Conservation (phyloP, 1,140 invertebrate genomes). For the Neelides sp. region DNA sequence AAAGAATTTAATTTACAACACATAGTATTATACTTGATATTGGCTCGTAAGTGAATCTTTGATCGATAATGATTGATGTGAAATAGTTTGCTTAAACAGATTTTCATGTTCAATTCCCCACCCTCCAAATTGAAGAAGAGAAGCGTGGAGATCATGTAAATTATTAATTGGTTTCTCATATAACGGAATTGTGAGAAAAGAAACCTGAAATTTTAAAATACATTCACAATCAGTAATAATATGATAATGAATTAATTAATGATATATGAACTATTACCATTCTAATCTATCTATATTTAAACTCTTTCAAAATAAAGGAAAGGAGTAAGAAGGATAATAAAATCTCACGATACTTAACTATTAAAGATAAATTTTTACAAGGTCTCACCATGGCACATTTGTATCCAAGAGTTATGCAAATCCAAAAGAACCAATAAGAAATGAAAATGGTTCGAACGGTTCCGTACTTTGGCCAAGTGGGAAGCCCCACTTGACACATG, state of each 20-base stretch:
- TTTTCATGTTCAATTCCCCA: conserved; percentile 23
- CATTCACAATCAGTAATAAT: too few relatives aligned
- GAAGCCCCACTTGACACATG: conserved; percentile 26
- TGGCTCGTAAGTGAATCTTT: conserved; percentile 1
- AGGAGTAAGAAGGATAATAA: too few relatives aligned
- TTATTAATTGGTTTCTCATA: conserved; percentile 23
- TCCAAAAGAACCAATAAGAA: conserved; percentile 72
- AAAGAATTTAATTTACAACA: background rate
- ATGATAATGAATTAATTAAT: too few relatives aligned
- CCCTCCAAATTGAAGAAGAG: conserved; percentile 19
- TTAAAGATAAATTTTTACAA: too few relatives aligned
- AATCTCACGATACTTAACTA: too few relatives aligned
- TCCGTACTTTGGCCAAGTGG: conserved; percentile 38
- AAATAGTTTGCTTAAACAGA: conserved; percentile 11
- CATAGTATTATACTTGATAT: conserved; percentile 20
- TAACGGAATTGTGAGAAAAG: conserved; percentile 27
- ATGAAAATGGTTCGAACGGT: conserved; percentile 61
- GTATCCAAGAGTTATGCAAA: conserved; percentile 61
- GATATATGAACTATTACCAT: too few relatives aligned
- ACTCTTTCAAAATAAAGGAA: too few relatives aligned
- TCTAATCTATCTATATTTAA: too few relatives aligned
- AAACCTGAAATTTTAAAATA: too few relatives aligned
- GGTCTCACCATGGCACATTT: conserved; percentile 71
- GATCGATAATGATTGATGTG: background rate
- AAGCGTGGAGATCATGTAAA: conserved; percentile 17